phyloP scores from a whole-genome alignment of 2,113 vertebrate species.

The Mirounga angustirostris region DNA sequence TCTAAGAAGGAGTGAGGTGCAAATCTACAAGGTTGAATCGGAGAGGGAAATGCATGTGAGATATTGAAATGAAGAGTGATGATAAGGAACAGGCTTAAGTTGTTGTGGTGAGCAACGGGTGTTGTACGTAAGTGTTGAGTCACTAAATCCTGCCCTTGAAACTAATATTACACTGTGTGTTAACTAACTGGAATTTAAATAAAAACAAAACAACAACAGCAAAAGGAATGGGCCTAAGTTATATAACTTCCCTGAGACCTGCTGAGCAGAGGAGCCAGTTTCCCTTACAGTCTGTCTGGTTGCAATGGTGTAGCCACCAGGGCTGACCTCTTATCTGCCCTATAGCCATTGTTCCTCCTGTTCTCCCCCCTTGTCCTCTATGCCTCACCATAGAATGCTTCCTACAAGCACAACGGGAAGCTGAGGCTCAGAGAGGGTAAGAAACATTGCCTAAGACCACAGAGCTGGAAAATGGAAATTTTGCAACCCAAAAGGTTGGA shows the following conservation, averaged over 20 bases:
- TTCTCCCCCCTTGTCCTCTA: background rate
- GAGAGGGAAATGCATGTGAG: background rate
- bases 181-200: background rate
- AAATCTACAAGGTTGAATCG: background rate
- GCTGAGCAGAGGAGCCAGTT: background rate
- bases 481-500: background rate
- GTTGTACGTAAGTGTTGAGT: background rate
- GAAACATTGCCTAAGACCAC: background rate
- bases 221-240: background rate
- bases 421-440: background rate
- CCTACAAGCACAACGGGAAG: background rate
- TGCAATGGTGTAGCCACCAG: background rate
- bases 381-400: background rate
- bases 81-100: background rate
- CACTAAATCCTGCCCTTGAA: background rate
- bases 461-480: background rate
- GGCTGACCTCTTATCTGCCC: background rate
- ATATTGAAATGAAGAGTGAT: background rate
- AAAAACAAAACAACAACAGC: background rate
- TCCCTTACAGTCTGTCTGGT: background rate
- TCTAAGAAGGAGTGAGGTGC: background rate
- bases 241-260: background rate
- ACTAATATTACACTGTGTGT: background rate
- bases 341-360: background rate
- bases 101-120: background rate